A percentile compares a stretch with the other conserved stretches of the same genome.
Evolutionary conservation across 2,113 vertebrate species (phyloP).

Genomic region (Myotis yumanensis): DNA sequence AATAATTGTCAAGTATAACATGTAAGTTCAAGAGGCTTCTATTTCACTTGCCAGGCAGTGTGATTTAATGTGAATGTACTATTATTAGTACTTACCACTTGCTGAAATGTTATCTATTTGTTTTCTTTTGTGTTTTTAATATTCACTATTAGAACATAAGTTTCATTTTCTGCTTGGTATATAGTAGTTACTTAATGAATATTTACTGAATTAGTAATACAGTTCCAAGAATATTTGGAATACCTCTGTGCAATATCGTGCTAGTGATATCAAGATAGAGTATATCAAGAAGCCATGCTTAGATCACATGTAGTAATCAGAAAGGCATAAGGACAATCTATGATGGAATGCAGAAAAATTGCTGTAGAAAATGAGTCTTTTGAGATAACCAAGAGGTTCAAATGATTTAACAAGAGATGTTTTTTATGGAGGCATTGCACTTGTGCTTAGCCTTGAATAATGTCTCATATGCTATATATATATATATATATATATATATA

Average conservation of each 20-base stretch:
- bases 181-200: background rate
- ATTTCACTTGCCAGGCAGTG: background rate
- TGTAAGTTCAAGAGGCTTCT: background rate
- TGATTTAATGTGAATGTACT: background rate
- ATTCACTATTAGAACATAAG: background rate
- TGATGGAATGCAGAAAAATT: background rate
- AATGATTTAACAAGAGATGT: background rate
- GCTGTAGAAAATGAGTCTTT: background rate
- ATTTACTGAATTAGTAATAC: constrained; percentile 28
- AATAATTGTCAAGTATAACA: background rate
- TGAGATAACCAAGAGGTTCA: background rate
- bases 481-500: too few relatives aligned
- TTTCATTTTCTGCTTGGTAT: background rate
- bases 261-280: background rate
- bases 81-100: background rate
- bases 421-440: background rate
- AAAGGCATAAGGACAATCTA: background rate
- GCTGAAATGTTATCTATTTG: background rate
- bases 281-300: background rate
- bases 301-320: background rate
- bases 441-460: background rate
- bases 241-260: background rate
- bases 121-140: constrained; percentile 40
- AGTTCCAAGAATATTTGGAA: background rate
- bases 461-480: background rate